A percentile compares a stretch with the other conserved stretches of the same genome.
Evolutionary conservation across 1,140 invertebrate species (phyloP).

Genomic region (Sitophilus oryzae): DNA sequence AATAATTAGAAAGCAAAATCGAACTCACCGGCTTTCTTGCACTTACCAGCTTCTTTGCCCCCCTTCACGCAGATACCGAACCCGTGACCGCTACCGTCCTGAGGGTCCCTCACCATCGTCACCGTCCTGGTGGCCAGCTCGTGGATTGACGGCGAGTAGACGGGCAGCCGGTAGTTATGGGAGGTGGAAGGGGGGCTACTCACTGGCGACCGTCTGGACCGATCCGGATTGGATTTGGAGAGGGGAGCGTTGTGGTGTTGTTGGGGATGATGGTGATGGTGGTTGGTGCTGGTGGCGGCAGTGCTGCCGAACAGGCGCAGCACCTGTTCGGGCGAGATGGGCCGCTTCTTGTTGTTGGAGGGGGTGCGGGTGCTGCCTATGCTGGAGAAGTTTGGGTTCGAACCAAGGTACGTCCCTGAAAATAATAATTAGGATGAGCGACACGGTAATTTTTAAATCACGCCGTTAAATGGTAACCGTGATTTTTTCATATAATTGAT

Average conservation of each 20-base stretch:
- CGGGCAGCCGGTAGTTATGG: conserved; percentile 44
- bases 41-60: conserved; percentile 73
- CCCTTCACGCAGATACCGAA: conserved; percentile 87
- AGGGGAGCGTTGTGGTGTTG: conserved; percentile 19
- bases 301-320: conserved; percentile 59
- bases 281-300: too few species aligned
- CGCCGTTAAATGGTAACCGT: too few species aligned
- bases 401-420: conserved; percentile 58
- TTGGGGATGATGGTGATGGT: too few species aligned
- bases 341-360: conserved; percentile 56
- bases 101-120: conserved; percentile 72
- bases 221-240: conserved; percentile 38
- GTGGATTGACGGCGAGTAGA: conserved; percentile 47
- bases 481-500: too few species aligned
- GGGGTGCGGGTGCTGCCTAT: conserved; percentile 33
- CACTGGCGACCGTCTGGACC: conserved; percentile 57
- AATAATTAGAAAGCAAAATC: background rate
- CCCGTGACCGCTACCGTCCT: conserved; percentile 68
- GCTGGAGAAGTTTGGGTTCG: conserved; percentile 47
- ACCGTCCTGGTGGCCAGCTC: conserved; percentile 74
- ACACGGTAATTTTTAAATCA: too few species aligned
- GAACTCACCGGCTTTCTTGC: background rate
- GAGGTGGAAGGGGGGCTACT: conserved; percentile 68
- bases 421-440: too few species aligned
- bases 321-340: conserved; percentile 74